phyloP scores from a whole-genome alignment of 2,888 invertebrate species.

The Watsonalla binaria region DNA sequence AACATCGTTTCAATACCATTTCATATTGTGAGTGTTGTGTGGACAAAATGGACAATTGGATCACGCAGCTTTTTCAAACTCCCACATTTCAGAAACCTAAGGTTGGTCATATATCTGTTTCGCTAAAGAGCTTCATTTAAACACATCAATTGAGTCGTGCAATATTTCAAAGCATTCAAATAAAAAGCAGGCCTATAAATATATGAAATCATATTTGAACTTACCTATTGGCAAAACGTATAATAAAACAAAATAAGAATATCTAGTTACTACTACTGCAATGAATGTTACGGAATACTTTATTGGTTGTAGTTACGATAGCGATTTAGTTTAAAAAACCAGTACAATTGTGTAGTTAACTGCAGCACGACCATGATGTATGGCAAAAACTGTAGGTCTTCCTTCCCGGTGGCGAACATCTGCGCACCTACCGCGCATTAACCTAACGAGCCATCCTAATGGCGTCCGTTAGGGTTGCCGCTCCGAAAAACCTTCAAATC shows the following conservation, averaged over 20 bases:
- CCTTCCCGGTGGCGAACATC: slow-evolving; percentile 49
- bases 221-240: too few relatives aligned
- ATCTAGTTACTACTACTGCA: too few relatives aligned
- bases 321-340: slow-evolving; percentile 29
- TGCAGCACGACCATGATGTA: slow-evolving; percentile 59
- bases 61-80: slow-evolving; percentile 69
- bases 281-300: too few relatives aligned
- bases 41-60: slow-evolving; percentile 68
- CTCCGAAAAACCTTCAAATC: slow-evolving; percentile 61
- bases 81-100: slow-evolving; percentile 57
- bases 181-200: too few relatives aligned
- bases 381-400: slow-evolving; percentile 58
- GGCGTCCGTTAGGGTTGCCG: slow-evolving; percentile 60
- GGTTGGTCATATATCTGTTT: slow-evolving; percentile 35
- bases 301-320: slow-evolving; percentile 28
- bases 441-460: slow-evolving; percentile 75
- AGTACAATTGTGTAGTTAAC: slow-evolving; percentile 43
- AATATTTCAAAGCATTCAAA: too few relatives aligned
- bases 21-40: slow-evolving; percentile 9
- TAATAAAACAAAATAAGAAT: too few relatives aligned
- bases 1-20: slow-evolving; percentile 36
- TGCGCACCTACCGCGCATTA: slow-evolving; percentile 70
- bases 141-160: too few relatives aligned
- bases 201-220: too few relatives aligned
- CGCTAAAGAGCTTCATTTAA: neutral